Conservation (phyloP, 2,888 invertebrate genomes). For the Artemia sp. region DNA sequence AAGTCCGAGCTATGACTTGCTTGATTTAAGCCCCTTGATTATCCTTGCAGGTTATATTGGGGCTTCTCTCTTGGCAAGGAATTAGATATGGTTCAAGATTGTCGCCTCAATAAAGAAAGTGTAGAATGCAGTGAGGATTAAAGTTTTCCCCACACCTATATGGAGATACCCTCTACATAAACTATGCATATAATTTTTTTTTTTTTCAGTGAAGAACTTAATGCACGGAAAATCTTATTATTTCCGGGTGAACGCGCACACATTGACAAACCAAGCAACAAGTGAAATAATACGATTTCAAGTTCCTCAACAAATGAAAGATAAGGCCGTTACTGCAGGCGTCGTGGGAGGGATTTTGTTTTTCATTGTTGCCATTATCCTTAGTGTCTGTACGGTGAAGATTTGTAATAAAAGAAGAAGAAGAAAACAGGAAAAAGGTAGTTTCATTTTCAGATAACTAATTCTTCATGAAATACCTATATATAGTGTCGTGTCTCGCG, state of each 20-base stretch:
- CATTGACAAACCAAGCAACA: constrained; percentile 64
- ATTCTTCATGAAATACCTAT: background rate
- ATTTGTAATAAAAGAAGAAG: constrained; percentile 93
- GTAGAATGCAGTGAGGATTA: too few relatives aligned
- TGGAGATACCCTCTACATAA: too few relatives aligned
- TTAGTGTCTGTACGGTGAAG: constrained; percentile 91
- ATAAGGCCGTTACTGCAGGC: constrained; percentile 88
- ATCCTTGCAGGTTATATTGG: too few relatives aligned
- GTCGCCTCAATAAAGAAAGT: too few relatives aligned
- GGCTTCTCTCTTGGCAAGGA: too few relatives aligned
- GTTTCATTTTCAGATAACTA: background rate
- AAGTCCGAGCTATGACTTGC: too few relatives aligned
- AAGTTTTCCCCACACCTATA: too few relatives aligned
- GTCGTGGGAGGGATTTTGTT: constrained; percentile 91
- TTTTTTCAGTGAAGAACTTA: constrained; percentile 61
- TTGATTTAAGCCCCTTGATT: too few relatives aligned
- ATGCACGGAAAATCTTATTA: constrained; percentile 78
- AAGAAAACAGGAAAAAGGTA: constrained; percentile 94
- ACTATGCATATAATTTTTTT: constrained; percentile 18
- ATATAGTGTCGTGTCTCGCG: too few relatives aligned
- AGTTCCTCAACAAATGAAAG: constrained; percentile 75
- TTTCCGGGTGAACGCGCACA: constrained; percentile 76
- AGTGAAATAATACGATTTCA: constrained; percentile 75
- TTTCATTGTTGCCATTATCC: constrained; percentile 90
- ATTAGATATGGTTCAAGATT: too few relatives aligned